Evolutionary conservation across 2,113 vertebrate genomes (phyloP).

Genomic region (Rhombomys opimus): DNA sequence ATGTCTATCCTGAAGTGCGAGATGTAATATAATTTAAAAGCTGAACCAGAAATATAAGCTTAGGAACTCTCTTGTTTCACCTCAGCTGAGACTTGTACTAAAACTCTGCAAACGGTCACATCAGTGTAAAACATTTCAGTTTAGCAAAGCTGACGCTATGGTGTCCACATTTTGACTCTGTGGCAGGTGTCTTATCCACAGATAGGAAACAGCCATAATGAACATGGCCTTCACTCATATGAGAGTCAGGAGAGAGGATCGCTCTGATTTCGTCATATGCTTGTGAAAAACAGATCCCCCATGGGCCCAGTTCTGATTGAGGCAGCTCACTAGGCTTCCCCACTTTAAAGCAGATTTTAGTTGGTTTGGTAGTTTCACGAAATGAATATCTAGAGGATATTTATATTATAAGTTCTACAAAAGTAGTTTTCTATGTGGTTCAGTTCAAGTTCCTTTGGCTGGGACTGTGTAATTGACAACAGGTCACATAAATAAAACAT

Average conservation of each 20-base stretch:
- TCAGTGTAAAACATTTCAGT: neutral
- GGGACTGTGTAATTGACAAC: neutral
- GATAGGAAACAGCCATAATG: conserved; percentile 8
- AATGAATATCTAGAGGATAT: conserved; percentile 41
- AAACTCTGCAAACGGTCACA: neutral
- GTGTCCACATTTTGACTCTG: neutral
- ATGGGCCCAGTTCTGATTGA: conserved; percentile 34
- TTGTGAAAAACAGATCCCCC: neutral
- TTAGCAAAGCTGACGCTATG: conserved; percentile 8
- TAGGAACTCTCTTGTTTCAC: conserved; percentile 43
- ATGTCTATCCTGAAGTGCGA: neutral
- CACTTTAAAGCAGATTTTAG: conserved; percentile 16
- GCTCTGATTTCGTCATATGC: conserved; percentile 44
- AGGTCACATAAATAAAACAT: conserved; percentile 10
- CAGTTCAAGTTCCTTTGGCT: neutral
- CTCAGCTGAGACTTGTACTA: conserved; percentile 3
- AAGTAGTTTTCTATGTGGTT: neutral
- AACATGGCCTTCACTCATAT: conserved; percentile 31
- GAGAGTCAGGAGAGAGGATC: conserved; percentile 15
- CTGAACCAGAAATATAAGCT: conserved; percentile 15
- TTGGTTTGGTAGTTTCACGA: conserved; percentile 21
- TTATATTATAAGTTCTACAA: conserved; percentile 21
- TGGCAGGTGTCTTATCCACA: conserved; percentile 9
- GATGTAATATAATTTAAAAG: neutral
- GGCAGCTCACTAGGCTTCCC: neutral